Evolutionary conservation across 2,888 invertebrate species (phyloP).

Genomic region (Listrodromus nycthemerus): DNA sequence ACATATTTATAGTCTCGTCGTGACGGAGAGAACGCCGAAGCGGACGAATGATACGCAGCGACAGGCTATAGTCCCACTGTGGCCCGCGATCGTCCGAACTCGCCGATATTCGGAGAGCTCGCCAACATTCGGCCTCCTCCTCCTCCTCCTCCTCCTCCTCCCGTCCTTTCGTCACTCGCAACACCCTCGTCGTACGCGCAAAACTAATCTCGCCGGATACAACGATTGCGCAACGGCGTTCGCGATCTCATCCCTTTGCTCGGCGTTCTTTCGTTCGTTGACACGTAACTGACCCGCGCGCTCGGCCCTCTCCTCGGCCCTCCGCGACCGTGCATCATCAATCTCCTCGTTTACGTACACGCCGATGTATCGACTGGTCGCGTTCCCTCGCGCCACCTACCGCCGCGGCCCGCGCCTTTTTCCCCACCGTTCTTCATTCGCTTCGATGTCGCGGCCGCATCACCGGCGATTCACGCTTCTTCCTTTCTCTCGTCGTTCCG

Average conservation of each 20-base stretch:
- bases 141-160: constrained; percentile 3
- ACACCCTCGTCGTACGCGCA: constrained; percentile 46
- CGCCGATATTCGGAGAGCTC: constrained; percentile 61
- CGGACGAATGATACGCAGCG: constrained; percentile 20
- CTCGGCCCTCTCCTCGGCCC: constrained; percentile 55
- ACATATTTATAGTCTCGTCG: neutral
- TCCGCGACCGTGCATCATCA: constrained; percentile 62
- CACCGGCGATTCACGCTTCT: too few species aligned
- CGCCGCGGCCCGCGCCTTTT: too few species aligned
- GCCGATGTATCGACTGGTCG: neutral
- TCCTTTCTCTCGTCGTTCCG: constrained; percentile 22
- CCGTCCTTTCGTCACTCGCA: too few species aligned
- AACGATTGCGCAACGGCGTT: constrained; percentile 65
- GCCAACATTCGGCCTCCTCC: constrained; percentile 54
- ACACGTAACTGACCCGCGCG: constrained; percentile 69
- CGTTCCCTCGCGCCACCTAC: too few species aligned
- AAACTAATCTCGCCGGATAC: constrained; percentile 68
- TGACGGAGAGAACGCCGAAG: constrained; percentile 19
- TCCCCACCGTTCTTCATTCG: too few species aligned
- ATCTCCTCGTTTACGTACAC: constrained; percentile 32
- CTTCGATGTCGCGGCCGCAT: too few species aligned
- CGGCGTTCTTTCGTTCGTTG: constrained; percentile 67
- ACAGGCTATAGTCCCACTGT: constrained; percentile 56
- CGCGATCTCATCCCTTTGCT: constrained; percentile 61
- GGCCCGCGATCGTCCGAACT: constrained; percentile 50